Evolutionary conservation across 1,140 invertebrate genomes (phyloP).

Genomic region (Elymnias hypermnestra): DNA sequence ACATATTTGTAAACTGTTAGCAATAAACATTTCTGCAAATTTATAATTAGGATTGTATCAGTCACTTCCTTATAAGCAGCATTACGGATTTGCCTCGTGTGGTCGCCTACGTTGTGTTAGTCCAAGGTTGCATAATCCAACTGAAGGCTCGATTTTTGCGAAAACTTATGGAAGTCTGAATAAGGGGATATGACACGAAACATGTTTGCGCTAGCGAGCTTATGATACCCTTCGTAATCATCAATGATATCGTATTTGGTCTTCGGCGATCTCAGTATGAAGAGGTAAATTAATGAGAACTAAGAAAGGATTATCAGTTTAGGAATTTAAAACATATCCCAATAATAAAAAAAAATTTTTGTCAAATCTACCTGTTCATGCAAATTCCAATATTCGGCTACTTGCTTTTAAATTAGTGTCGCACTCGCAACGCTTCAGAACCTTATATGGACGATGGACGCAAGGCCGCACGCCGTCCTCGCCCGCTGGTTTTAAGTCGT

Average conservation of each 20-base stretch:
- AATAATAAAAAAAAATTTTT: no score
- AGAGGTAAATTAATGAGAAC: no score
- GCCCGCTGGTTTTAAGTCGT: no score
- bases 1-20: no score
- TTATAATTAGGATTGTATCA: conserved; percentile 5
- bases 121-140: conserved; percentile 1
- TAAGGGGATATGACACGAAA: no score
- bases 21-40: not conserved
- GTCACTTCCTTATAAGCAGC: conserved; percentile 4
- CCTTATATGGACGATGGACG: conserved; percentile 30
- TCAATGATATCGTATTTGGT: no score
- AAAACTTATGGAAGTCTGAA: not conserved
- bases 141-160: not conserved
- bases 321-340: no score
- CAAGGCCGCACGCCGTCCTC: conserved; percentile 36
- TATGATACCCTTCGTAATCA: no score
- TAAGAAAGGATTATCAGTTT: no score
- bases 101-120: not conserved
- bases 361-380: conserved; percentile 9
- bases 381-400: conserved; percentile 7
- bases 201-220: no score
- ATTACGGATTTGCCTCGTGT: conserved; percentile 2
- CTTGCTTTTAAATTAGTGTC: conserved; percentile 5
- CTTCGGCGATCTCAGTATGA: no score
- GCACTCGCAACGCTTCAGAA: conserved; percentile 14